Evolutionary conservation across 2,797 vertebrate genomes (phyloP), one percentile per base, ranked within the genome.

Genomic region (Clarias pachynema): DNA sequence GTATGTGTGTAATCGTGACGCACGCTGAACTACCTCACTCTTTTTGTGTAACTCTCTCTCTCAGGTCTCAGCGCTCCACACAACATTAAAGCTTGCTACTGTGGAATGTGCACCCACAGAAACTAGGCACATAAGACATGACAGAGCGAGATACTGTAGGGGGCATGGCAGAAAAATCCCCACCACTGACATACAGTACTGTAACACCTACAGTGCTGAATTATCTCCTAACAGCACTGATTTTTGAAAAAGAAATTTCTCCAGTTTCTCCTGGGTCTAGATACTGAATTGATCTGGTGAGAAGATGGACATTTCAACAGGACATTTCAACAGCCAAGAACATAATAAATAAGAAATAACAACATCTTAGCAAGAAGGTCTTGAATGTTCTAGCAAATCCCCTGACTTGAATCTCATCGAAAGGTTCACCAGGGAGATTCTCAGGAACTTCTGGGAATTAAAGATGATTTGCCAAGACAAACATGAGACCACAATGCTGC

Each of bases 71-170:
- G 87, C 73, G 84, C 89, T 92, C 86, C 75, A 78, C 86, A 91
- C 89, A 44, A 90, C 93, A 92, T 94, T 89, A 93, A 94, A 92
- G 91, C 83, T 84, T 56, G 49, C 66, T 77, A 73, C 82, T 81
- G 79, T 91, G 73, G 84, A 84, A 80, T 84, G 70, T 31, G 83
- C 79, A 73, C 86, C 89, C 91, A 89, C 86, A 40, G 84, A 90
- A 87, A 88, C 70, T 81, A 85, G 92, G 87, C 26, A 53, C 10
- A 91, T 91, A 89, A 88, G 88, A 87, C 86, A 85, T 87, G 91
- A 92, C 89, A 91, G 90, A 86, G 85, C 84, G 84, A 62, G 84
- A 81, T 86, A n/a, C n/a, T n/a, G n/a, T n/a, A 77, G 87, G 88
- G 79, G 88, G 63, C 34, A 40, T 34, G 40, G 34, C 63, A n/a